Conservation (phyloP, 2,888 invertebrate species). For the Alitta virens region DNA sequence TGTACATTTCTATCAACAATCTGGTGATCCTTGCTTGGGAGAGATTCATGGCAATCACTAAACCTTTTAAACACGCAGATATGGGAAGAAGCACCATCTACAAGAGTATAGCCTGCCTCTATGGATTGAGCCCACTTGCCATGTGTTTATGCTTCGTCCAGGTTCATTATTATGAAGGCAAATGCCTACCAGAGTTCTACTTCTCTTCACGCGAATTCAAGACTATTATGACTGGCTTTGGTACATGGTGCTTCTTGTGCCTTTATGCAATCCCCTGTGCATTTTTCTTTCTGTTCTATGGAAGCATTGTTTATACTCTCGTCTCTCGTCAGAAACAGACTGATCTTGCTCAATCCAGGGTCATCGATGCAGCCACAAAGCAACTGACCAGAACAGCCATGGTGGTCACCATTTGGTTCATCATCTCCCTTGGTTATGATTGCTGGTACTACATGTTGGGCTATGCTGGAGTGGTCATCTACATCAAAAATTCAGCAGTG, state of each 20-base stretch:
- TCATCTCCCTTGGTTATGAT: neutral
- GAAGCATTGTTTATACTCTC: neutral
- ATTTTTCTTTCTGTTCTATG: neutral
- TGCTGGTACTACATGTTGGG: neutral
- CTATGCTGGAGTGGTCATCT: neutral
- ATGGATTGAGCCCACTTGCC: neutral
- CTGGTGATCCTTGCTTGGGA: neutral
- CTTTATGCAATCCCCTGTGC: neutral
- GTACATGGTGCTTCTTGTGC: neutral
- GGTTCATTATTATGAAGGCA: neutral
- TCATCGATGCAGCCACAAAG: neutral
- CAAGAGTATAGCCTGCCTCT: neutral
- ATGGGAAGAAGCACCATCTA: neutral
- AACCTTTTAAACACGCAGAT: neutral
- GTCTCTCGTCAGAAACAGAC: neutral
- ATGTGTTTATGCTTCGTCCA: neutral
- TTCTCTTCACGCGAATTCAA: neutral
- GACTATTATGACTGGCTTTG: neutral
- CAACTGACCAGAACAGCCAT: neutral
- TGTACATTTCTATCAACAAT: neutral
- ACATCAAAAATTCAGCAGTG: neutral
- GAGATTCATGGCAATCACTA: neutral
- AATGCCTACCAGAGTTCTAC: neutral
- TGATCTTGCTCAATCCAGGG: neutral
- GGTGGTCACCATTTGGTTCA: neutral